Base-by-base conservation (phyloP, 2,888 invertebrate genomes). In the Euclidia mi region DNA sequence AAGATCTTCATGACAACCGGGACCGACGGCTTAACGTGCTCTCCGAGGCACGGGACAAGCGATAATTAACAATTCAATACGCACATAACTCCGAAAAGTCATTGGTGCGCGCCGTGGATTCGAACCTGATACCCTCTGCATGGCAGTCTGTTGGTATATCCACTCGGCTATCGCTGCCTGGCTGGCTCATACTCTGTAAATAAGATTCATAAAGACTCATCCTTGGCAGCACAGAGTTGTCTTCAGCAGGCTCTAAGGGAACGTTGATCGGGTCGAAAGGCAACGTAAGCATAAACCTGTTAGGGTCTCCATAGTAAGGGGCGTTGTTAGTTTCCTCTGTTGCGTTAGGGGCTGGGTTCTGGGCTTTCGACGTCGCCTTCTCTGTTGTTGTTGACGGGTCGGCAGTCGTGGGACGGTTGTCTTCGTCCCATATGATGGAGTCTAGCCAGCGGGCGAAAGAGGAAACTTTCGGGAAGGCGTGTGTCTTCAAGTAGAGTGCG, bases 191-290 rank as follows among this genome's bases (percentile, higher is more conserved):
- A n/a, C n/a, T n/a, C 53, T 89, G 87, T 1, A 94, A 67, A 59
- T 94, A 94, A 0, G 94, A 90, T 56, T 94, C 94, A 35, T 94
- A 94, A 0, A 94, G 79, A 53, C 94, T 93, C 76, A 94, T 85
- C 28, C 90, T 76, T n/a, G 93, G 91, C 45, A 93, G 74, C 0
- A 94, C 91, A 0, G 90, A 89, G 49, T 93, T 93, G 4, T 91
- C 89, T 56, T 87, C 92, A 0, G 88, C 85, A 0, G 94, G 94
- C 63, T 92, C 90, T 12, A 94, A 51, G 0, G 94, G 94, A 0
- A 94, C 83, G 12, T 93, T 92, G 0, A 94, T 82, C 0, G 92
- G 90, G 1, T 89, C 92, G 29, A 88, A 94, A 0, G 94, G 94
- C n/a, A 94, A 56, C 0, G 92, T 91, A 0, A 92, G 56, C 80